Evolutionary conservation across 2,888 invertebrate genomes (phyloP).

Genomic region (Ochropacha duplaris): DNA sequence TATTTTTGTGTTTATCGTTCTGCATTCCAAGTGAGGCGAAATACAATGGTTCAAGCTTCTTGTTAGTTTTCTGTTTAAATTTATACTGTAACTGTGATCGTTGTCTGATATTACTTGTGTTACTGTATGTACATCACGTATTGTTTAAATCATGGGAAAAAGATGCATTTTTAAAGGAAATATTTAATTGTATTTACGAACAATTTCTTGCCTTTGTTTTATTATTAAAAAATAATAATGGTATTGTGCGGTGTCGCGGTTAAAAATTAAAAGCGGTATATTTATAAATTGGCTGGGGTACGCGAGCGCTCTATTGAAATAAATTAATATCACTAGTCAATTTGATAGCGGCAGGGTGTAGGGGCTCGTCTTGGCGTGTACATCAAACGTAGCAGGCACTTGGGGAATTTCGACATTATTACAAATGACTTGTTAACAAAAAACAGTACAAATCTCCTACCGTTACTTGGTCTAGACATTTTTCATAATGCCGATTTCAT

Average conservation of each 20-base stretch:
- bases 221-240: not conserved
- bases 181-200: not conserved
- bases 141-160: not conserved
- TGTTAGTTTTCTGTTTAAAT: constrained; percentile 5
- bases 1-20: constrained; percentile 23
- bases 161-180: not conserved
- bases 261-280: not conserved
- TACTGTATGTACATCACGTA: not conserved
- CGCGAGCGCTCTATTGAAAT: constrained; percentile 7
- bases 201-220: not conserved
- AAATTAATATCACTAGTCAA: constrained; percentile 48
- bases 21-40: constrained; percentile 25
- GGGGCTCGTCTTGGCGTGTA: constrained; percentile 31
- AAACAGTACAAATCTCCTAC: too few species aligned
- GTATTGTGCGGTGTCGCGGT: not conserved
- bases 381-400: constrained; percentile 15
- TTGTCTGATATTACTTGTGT: constrained; percentile 10
- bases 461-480: not conserved
- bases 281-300: not conserved
- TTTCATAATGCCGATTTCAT: not conserved
- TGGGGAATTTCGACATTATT: constrained; percentile 22
- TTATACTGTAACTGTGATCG: constrained; percentile 1
- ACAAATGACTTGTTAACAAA: not conserved
- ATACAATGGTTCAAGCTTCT: not conserved
- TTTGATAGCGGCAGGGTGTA: constrained; percentile 32